Evolutionary conservation across 2,113 vertebrate species (phyloP), one percentile per base, ranked within the genome.

Genomic region (Melanocharis versteri): DNA sequence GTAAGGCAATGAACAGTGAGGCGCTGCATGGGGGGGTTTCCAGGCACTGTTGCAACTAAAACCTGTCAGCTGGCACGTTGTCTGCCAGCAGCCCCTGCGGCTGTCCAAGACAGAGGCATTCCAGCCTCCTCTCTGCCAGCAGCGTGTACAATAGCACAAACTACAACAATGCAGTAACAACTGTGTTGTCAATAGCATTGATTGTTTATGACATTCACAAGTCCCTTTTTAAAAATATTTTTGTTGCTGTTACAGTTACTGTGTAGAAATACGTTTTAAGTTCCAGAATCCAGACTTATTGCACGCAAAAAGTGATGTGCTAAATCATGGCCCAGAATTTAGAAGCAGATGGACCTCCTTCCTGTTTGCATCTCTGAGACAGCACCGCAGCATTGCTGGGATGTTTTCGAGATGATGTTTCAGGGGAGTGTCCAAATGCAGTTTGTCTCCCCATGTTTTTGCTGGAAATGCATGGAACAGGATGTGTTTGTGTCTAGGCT

Each of bases 11-110:
- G n/a, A 80, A 15, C 3, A 82, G 10, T 1, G 5, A 77, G 37
- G 9, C 0, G 0, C 37, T 24, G 9, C 35, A 9, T 5, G 1
- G 16, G 20, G 56, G 51, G 2, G 19, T 66, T 21, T 86, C 50
- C 28, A 1, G 2, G 40, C 33, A n/a, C 18, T 13, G 9, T 1
- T 26, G 24, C 1, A 13, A 22, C 26, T 45, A 13, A 62, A 80
- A 77, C 6, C 17, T 18, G 18, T 62, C 33, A 42, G 23, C 9
- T 1, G 3, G 5, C 2, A 2, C 0, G 0, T 3, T 68, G 14
- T 54, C 15, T 68, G 76, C 35, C 2, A 2, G 17, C 51, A 85
- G 48, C 5, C 22, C 48, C 47, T 0, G 0, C 0, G 0, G 22
- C 21, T 2, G 1, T 27, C 21, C 35, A 33, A 69, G 58, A 7